A percentile compares a stretch with the other conserved stretches of the same genome.
Conservation (phyloP, 2,113 vertebrate genomes). For the Lagenorhynchus albirostris region DNA sequence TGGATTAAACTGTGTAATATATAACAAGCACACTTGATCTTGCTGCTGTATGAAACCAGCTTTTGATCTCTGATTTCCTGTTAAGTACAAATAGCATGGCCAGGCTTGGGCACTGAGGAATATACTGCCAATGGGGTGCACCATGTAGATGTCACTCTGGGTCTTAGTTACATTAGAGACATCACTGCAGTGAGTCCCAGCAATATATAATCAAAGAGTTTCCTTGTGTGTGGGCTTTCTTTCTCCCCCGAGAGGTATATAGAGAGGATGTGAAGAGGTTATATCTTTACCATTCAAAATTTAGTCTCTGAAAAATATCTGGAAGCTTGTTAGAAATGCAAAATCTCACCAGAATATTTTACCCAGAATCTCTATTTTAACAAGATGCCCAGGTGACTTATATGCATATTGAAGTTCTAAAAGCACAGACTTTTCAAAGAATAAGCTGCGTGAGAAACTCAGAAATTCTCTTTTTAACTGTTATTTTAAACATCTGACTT, state of each 20-base stretch:
- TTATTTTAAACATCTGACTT: background rate
- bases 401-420: background rate
- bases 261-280: background rate
- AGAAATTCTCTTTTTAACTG: background rate
- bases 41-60: background rate
- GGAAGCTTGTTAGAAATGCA: background rate
- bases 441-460: background rate
- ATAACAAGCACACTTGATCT: background rate
- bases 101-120: background rate
- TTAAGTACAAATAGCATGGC: background rate
- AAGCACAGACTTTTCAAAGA: background rate
- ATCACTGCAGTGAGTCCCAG: background rate
- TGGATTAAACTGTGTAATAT: background rate
- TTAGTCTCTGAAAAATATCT: background rate
- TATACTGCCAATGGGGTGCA: background rate
- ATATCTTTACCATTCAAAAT: background rate
- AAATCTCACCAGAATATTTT: background rate
- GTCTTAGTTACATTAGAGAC: background rate
- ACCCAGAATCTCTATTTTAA: background rate
- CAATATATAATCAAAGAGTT: background rate
- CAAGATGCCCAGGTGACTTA: background rate
- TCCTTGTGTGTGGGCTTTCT: background rate
- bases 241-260: background rate
- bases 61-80: conserved; percentile 19
- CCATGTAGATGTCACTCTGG: background rate